A percentile compares a stretch with the other conserved stretches of the same genome.
phyloP scores from a whole-genome alignment of 2,113 vertebrate species.

The Esox niger region DNA sequence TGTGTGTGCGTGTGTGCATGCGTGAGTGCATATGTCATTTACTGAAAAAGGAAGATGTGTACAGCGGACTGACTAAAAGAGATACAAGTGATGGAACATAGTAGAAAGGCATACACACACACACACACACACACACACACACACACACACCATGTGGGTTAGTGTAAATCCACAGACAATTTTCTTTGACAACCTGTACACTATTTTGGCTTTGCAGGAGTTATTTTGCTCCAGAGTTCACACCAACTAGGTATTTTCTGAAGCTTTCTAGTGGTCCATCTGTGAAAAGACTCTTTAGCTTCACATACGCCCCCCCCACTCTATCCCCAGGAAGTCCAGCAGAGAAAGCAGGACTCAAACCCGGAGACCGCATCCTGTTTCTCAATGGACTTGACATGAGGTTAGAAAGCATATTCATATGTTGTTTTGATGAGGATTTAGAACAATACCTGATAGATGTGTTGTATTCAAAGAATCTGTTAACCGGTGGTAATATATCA shows the following conservation, averaged over 20 bases:
- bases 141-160: neutral
- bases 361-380: conserved; percentile 92
- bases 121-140: neutral
- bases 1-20: conserved; percentile 15
- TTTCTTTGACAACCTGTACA: neutral
- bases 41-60: too few relatives aligned
- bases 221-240: too few relatives aligned
- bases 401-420: conserved; percentile 72
- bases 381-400: conserved; percentile 99
- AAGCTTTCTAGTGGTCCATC: neutral
- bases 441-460: too few relatives aligned
- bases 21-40: conserved; percentile 27
- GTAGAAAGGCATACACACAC: conserved; percentile 28
- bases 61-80: too few relatives aligned
- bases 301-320: conserved; percentile 9
- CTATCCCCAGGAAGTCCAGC: conserved; percentile 85
- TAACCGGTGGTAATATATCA: too few relatives aligned
- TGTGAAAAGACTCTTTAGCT: neutral
- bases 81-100: too few relatives aligned
- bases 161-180: neutral
- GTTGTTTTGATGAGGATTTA: neutral
- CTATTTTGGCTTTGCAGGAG: neutral
- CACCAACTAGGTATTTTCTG: neutral
- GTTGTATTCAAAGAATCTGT: too few relatives aligned
- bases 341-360: conserved; percentile 88